These are phyloP conservation scores for Leptinotarsa haldemani DNA, from an alignment of 2,888 invertebrate species.

Conservation along the genomic window DNA sequence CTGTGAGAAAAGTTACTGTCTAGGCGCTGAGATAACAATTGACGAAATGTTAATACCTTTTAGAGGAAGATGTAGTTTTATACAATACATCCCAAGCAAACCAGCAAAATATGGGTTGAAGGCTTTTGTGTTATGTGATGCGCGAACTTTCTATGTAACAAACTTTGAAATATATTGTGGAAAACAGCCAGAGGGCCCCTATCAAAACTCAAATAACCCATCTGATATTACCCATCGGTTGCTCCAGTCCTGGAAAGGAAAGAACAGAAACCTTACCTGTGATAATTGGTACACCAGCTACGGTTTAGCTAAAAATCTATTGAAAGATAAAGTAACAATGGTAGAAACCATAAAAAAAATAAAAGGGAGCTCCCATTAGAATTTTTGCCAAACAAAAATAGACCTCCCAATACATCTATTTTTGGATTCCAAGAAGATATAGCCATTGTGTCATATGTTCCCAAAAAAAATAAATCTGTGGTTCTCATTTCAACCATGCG, in stretches of 20 bases:
- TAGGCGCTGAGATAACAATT: slow-evolving; percentile 23
- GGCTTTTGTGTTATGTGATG: slow-evolving; percentile 30
- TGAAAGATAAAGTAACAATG: slow-evolving; percentile 38
- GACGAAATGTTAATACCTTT: slow-evolving; percentile 25
- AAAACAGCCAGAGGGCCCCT: slow-evolving; percentile 3
- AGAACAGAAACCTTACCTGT: slow-evolving; percentile 47
- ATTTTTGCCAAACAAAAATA: slow-evolving; percentile 44
- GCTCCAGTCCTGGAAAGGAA: slow-evolving; percentile 34
- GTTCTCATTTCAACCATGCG: slow-evolving; percentile 46
- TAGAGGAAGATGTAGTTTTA: slow-evolving; percentile 1
- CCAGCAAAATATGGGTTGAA: slow-evolving; percentile 30
- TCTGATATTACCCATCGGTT: slow-evolving; percentile 29
- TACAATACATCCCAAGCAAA: slow-evolving; percentile 29
- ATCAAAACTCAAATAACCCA: slow-evolving; percentile 31
- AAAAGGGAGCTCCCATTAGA: slow-evolving; percentile 48
- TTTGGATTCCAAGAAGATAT: slow-evolving; percentile 40
- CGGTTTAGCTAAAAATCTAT: slow-evolving; percentile 36
- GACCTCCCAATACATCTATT: slow-evolving; percentile 41
- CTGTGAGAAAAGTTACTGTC: slow-evolving; percentile 18
- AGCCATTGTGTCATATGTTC: slow-evolving; percentile 52
- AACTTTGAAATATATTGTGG: slow-evolving; percentile 27
- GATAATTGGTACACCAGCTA: slow-evolving; percentile 51
- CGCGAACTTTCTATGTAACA: slow-evolving; percentile 25
- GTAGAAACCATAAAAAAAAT: slow-evolving; percentile 40
- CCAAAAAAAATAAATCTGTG: slow-evolving; percentile 45